Percentiles rank a stretch among this genome's conserved stretches.
phyloP scores from a whole-genome alignment of 2,797 vertebrate genomes.

The Sebastes steindachneri region DNA sequence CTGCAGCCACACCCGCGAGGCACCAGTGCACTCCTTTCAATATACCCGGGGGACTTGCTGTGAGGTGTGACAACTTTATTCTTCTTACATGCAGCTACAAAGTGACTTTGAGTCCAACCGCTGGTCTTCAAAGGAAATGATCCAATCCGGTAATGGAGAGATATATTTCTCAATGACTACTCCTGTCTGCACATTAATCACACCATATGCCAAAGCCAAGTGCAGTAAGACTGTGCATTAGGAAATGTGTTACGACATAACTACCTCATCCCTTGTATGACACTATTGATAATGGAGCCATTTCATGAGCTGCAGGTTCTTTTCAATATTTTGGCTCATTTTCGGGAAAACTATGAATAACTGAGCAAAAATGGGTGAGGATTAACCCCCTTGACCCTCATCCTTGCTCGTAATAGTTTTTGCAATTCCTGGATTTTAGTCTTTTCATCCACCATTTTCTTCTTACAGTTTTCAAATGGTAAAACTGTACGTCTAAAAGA shows the following conservation, averaged over 20 bases:
- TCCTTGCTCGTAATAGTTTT: background rate
- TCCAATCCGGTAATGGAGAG: conserved; percentile 58
- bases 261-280: conserved; percentile 20
- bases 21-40: conserved; percentile 38
- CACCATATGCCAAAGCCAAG: conserved; percentile 15
- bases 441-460: background rate
- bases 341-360: conserved; percentile 9
- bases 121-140: conserved; percentile 48
- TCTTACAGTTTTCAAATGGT: background rate
- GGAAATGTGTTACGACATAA: conserved; percentile 18
- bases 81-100: conserved; percentile 33
- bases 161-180: conserved; percentile 41
- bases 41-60: conserved; percentile 43
- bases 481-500: conserved; percentile 8
- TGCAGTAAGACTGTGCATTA: conserved; percentile 24
- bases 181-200: conserved; percentile 49
- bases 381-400: conserved; percentile 4
- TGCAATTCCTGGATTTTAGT: background rate
- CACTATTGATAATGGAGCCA: background rate
- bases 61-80: conserved; percentile 57
- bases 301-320: conserved; percentile 8
- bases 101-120: conserved; percentile 45
- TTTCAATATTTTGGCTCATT: conserved; percentile 2
- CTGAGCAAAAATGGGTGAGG: background rate
- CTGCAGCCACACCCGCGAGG: conserved; percentile 69